Percentiles rank a stretch among this genome's conserved stretches.
These are phyloP conservation scores for Chelonus insularis DNA, from an alignment of 1,140 invertebrate genomes.

Conservation along the genomic window DNA sequence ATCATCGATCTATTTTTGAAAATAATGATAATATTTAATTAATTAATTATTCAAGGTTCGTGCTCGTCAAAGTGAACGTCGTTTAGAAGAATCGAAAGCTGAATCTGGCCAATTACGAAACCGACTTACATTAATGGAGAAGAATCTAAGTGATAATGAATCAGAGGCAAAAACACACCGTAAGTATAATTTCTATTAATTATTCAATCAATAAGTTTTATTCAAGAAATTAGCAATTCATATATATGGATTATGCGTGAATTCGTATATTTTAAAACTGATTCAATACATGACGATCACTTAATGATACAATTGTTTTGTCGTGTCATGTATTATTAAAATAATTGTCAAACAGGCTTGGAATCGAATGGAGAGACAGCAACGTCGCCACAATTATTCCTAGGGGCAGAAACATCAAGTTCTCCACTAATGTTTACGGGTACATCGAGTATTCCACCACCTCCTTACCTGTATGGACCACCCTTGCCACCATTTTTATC, in stretches of 20 bases:
- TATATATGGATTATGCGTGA: too few species aligned
- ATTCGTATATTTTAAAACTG: too few species aligned
- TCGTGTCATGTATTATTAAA: too few species aligned
- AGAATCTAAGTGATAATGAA: conserved; percentile 57
- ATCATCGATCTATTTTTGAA: neutral
- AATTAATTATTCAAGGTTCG: conserved; percentile 58
- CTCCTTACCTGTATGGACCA: conserved; percentile 57
- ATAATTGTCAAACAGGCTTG: conserved; percentile 54
- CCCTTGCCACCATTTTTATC: conserved; percentile 49
- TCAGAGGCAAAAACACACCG: conserved; percentile 53
- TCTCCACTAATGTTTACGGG: conserved; percentile 59
- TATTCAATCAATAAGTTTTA: too few species aligned
- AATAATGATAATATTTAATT: conserved; percentile 8
- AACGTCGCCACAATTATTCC: conserved; percentile 58
- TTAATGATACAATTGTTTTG: too few species aligned
- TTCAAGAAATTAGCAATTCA: too few species aligned
- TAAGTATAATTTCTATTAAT: conserved; percentile 44
- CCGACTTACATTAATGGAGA: conserved; percentile 67
- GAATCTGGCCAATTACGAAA: conserved; percentile 75
- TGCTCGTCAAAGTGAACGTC: conserved; percentile 73
- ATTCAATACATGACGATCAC: too few species aligned
- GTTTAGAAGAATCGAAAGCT: conserved; percentile 74
- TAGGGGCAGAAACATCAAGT: conserved; percentile 57
- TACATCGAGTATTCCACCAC: conserved; percentile 52
- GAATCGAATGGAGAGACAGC: conserved; percentile 57